phyloP scores from a whole-genome alignment of 2,113 vertebrate species.

The Ornithorhynchus anatinus region DNA sequence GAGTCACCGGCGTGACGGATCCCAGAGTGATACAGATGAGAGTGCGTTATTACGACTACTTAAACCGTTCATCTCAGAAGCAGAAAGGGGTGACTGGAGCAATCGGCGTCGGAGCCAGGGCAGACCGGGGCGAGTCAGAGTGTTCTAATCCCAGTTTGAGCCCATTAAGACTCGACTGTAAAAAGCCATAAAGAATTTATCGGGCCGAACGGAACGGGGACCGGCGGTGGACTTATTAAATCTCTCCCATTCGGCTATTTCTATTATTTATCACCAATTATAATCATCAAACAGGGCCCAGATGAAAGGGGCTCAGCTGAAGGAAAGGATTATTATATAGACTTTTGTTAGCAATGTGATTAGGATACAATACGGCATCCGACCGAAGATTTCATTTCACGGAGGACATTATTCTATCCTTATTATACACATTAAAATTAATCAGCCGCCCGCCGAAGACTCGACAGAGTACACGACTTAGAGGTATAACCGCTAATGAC shows the following conservation, averaged over 20 bases:
- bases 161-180: not conserved
- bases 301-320: not conserved
- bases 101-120: not conserved
- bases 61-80: not conserved
- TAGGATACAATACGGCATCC: constrained; percentile 1
- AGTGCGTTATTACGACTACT: not conserved
- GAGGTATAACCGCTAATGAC: constrained; percentile 13
- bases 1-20: not conserved
- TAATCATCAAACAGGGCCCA: not conserved
- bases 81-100: not conserved
- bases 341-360: constrained; percentile 9
- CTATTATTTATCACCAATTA: not conserved
- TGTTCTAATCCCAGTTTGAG: not conserved
- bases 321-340: not conserved
- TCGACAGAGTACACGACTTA: constrained; percentile 6
- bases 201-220: not conserved
- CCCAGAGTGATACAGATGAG: not conserved
- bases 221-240: not conserved
- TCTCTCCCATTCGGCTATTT: not conserved
- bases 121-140: not conserved
- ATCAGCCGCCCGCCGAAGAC: constrained; percentile 30
- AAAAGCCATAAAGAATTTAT: not conserved
- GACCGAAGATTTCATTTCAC: constrained; percentile 26
- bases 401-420: constrained; percentile 22
- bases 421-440: constrained; percentile 41